Percentiles rank a stretch among this genome's conserved stretches.
These are phyloP conservation scores for Pluvialis apricaria DNA, from an alignment of 2,113 vertebrate genomes.

Conservation along the genomic window DNA sequence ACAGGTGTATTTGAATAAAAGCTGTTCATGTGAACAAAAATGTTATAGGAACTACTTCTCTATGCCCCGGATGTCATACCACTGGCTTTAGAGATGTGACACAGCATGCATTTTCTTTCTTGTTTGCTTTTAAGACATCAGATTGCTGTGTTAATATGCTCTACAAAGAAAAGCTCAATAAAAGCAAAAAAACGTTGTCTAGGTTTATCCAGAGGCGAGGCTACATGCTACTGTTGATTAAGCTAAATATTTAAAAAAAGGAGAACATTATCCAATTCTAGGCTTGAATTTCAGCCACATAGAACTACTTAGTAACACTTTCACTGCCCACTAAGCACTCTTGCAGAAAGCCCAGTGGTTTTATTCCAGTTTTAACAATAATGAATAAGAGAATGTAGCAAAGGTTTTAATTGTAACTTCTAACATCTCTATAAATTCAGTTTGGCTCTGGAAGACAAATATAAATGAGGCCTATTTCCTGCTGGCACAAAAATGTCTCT, in stretches of 20 bases:
- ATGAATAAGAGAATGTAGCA: neutral
- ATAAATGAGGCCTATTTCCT: neutral
- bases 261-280: neutral
- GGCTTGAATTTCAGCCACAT: slow-evolving; percentile 14
- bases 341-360: neutral
- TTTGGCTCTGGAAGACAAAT: neutral
- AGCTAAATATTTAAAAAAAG: neutral
- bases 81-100: rapidly evolving
- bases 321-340: neutral
- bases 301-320: neutral
- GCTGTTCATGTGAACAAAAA: neutral
- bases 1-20: neutral
- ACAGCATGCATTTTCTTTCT: neutral
- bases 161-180: neutral
- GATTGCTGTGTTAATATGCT: neutral
- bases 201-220: neutral
- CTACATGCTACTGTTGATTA: slow-evolving; percentile 10
- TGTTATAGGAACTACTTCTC: neutral
- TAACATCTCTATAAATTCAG: neutral
- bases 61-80: neutral
- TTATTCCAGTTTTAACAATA: neutral
- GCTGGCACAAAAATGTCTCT: neutral
- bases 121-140: neutral
- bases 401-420: neutral
- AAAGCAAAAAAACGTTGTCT: neutral